These are phyloP conservation scores for Dendrolimus kikuchii DNA, from an alignment of 1,140 invertebrate genomes.

Conservation along the genomic window DNA sequence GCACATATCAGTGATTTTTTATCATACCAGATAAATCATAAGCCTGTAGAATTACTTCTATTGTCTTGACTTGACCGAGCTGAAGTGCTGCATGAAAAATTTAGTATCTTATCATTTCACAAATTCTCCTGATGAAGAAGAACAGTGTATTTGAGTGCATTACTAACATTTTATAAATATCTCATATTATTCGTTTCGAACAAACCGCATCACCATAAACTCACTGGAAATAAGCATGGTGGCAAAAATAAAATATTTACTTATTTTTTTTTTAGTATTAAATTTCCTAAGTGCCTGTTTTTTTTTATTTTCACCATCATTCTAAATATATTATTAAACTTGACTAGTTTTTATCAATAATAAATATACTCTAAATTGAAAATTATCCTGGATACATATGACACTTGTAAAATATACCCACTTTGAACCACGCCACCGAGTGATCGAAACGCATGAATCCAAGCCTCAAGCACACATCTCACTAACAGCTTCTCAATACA, in stretches of 20 bases:
- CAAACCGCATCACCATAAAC: no score
- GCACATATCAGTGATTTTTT: slow-evolving; percentile 29
- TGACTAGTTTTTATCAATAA: no score
- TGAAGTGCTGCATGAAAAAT: slow-evolving; percentile 47
- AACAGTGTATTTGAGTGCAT: no score
- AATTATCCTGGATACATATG: slow-evolving; percentile 44
- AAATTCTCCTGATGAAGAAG: neutral
- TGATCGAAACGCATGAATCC: slow-evolving; percentile 68
- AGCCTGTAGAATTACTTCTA: slow-evolving; percentile 46
- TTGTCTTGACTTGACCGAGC: slow-evolving; percentile 36
- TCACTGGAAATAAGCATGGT: slow-evolving; percentile 12
- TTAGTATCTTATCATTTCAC: slow-evolving; percentile 23
- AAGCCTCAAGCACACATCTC: slow-evolving; percentile 68
- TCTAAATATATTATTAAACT: no score
- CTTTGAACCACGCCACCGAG: slow-evolving; percentile 70
- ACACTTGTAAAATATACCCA: slow-evolving; percentile 62
- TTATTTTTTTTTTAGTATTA: no score
- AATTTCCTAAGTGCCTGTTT: no score
- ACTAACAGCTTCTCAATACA: slow-evolving; percentile 68
- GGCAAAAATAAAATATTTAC: neutral
- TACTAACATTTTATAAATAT: no score
- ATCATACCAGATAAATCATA: slow-evolving; percentile 35
- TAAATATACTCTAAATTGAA: slow-evolving; percentile 21
- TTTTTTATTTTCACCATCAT: no score
- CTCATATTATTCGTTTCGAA: no score